Evolutionary conservation across 2,113 vertebrate genomes (phyloP), one percentile per base, ranked within the genome.

Genomic region (Elaphurus davidianus): DNA sequence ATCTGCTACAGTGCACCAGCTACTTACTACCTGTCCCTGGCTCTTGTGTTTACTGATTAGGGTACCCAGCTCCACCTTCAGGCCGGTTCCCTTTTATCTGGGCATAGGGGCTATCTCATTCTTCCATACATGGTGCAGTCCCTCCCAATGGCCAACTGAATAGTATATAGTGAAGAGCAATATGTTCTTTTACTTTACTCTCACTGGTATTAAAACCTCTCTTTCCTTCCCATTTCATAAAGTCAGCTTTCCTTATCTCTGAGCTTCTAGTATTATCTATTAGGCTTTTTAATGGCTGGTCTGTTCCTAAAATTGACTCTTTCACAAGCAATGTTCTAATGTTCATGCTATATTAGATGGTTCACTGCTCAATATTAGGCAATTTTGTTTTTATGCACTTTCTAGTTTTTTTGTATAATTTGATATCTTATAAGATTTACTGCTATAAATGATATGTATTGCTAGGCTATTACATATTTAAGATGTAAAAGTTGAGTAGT

Each of bases 11-110:
- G 40, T 17, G 11, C 30, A 45, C 54, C 54, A 57, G 88, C 82
- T 82, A 45, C 84, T 79, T 52, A 83, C 40, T 52, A 16, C 33
- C 40, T 85, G 47, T 62, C n/a, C 36, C 57, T 52, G 28, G 17
- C 4, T 96, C 62, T 64, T 84, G 52, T 67, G 57, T 85, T 92
- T 91, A 92, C 82, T 78, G 90, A 94, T 94, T 85, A 96, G 54
- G n/a, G 30, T n/a, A 84, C 55, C 71, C 47, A 79, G 92, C 89
- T 86, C 86, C 76, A 91, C 76, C 87, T 89, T 74, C 40, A 88
- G 50, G 59, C 36, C 33, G 79, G 23, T 28, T 47, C 89, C 47
- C 84, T 91, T 96, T 97, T 97, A 98, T 97, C 98, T 95, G 71
- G 43, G 57, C 54, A 52, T 43, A 78, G 60, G 43, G 23, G 19